These are phyloP conservation scores for Augiades crinisus DNA, from an alignment of 2,888 invertebrate genomes.

Conservation along the genomic window DNA sequence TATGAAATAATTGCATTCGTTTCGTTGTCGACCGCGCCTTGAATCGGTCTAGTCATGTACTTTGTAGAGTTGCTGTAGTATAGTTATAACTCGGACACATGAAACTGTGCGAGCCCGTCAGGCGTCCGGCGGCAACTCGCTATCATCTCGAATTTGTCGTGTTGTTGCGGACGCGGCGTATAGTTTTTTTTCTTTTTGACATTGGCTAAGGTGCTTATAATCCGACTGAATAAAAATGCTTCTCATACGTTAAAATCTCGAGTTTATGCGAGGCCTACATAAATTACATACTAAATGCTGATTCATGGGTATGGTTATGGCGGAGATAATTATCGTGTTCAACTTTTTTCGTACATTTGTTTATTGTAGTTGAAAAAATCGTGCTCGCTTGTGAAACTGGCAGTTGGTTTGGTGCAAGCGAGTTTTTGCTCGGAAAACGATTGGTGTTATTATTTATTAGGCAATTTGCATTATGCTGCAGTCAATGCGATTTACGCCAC, in stretches of 20 bases:
- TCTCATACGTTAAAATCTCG: conserved; percentile 42
- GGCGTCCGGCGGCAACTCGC: conserved; percentile 40
- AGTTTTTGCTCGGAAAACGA: conserved; percentile 14
- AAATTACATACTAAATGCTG: conserved; percentile 53
- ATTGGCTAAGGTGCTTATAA: conserved; percentile 55
- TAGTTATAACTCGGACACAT: conserved; percentile 59
- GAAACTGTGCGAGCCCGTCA: conserved; percentile 47
- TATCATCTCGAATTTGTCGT: conserved; percentile 67
- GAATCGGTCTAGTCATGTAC: conserved; percentile 58
- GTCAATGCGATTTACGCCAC: conserved; percentile 8
- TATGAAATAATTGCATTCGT: conserved; percentile 70
- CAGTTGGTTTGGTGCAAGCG: conserved; percentile 7
- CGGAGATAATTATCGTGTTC: conserved; percentile 39
- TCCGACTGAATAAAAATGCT: conserved; percentile 52
- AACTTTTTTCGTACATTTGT: conserved; percentile 22
- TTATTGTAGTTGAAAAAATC: conserved; percentile 20
- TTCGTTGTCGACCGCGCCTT: conserved; percentile 61
- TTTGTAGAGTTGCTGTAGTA: conserved; percentile 53
- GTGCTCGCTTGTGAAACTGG: conserved; percentile 12
- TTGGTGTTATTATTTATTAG: conserved; percentile 17
- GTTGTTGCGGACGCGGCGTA: conserved; percentile 59
- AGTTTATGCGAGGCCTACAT: conserved; percentile 44
- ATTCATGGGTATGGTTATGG: conserved; percentile 54
- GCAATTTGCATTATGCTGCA: conserved; percentile 17
- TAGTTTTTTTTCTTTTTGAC: conserved; percentile 54